Percentiles rank a stretch among this genome's conserved stretches.
Evolutionary conservation across 2,797 vertebrate species (phyloP).

Genomic region (Epinephelus coioides): DNA sequence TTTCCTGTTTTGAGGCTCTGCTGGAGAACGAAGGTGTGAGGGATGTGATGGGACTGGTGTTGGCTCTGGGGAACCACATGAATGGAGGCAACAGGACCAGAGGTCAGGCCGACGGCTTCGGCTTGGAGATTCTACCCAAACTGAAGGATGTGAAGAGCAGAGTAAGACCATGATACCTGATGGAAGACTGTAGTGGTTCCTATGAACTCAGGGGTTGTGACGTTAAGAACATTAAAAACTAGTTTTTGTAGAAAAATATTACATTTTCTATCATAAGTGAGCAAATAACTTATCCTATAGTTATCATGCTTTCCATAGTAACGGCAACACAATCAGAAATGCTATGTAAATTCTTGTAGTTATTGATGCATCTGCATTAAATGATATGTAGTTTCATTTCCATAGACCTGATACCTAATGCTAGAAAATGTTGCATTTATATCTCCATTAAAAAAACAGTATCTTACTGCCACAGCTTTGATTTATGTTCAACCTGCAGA

Average conservation of each 20-base stretch:
- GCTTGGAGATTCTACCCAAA: conserved; percentile 97
- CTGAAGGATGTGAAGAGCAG: conserved; percentile 98
- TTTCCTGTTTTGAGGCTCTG: conserved; percentile 83
- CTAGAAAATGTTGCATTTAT: neutral
- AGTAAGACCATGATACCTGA: conserved; percentile 72
- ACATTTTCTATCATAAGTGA: too few species aligned
- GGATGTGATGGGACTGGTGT: conserved; percentile 92
- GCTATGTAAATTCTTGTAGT: too few species aligned
- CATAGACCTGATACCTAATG: neutral
- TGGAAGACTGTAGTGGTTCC: neutral
- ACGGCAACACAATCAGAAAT: too few species aligned
- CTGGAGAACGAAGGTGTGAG: conserved; percentile 87
- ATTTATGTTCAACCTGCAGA: neutral
- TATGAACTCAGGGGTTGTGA: too few species aligned
- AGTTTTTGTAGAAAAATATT: too few species aligned
- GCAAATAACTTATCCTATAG: too few species aligned
- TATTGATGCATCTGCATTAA: too few species aligned
- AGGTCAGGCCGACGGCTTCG: conserved; percentile 97
- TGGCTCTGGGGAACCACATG: conserved; percentile 98
- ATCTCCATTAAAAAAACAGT: neutral
- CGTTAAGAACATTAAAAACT: too few species aligned
- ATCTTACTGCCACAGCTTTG: neutral
- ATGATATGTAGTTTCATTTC: neutral
- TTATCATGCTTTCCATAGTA: neutral
- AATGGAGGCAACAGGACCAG: conserved; percentile 94